A percentile compares a stretch with the other conserved stretches of the same genome.
Evolutionary conservation across 1,140 invertebrate species (phyloP).

Genomic region (Dryas iulia): DNA sequence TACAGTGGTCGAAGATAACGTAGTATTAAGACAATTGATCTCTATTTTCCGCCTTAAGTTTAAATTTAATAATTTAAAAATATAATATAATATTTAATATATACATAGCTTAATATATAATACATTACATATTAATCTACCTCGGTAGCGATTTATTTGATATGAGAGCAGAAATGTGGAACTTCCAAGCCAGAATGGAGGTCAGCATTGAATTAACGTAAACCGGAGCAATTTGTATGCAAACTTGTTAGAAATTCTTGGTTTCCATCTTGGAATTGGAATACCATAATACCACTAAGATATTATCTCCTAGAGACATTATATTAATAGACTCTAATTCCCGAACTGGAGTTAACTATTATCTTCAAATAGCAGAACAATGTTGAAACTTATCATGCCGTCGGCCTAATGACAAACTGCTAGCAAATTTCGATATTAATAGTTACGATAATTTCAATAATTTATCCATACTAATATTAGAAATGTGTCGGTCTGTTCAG

Average conservation of each 20-base stretch:
- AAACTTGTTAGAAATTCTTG: neutral
- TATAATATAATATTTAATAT: too few relatives aligned
- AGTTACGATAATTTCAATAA: too few relatives aligned
- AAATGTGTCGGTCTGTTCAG: too few relatives aligned
- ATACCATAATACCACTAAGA: neutral
- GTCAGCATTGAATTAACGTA: neutral
- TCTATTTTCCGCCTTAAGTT: too few relatives aligned
- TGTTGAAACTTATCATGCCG: neutral
- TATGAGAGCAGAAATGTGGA: neutral
- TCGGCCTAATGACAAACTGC: neutral
- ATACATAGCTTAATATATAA: too few relatives aligned
- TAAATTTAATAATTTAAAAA: too few relatives aligned
- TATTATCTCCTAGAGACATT: neutral
- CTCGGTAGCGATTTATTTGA: neutral
- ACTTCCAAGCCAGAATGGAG: neutral
- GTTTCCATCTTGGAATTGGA: neutral
- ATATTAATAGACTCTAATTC: neutral
- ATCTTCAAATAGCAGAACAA: neutral
- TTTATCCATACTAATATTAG: too few relatives aligned
- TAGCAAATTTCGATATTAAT: neutral
- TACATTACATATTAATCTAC: neutral
- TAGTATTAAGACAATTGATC: too few relatives aligned
- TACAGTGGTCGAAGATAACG: too few relatives aligned
- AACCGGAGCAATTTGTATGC: neutral
- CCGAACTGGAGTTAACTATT: neutral